A percentile compares a stretch with the other conserved stretches of the same genome.
phyloP scores from a whole-genome alignment of 2,888 invertebrate species.

The Drosophila neonasuta region DNA sequence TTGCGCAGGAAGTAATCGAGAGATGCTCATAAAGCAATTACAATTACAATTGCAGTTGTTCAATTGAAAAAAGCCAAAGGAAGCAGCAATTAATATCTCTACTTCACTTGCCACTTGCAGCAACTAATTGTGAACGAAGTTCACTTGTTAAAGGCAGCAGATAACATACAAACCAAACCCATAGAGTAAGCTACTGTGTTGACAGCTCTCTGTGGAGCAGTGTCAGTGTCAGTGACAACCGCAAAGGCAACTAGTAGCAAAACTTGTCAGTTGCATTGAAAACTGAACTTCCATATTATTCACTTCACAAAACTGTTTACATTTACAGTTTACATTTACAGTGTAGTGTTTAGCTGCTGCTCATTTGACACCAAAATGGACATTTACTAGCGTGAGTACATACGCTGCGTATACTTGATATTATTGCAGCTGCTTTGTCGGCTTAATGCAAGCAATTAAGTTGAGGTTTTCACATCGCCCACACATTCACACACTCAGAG shows the following conservation, averaged over 20 bases:
- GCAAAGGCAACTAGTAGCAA: slow-evolving; percentile 16
- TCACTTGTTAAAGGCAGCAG: too few species aligned
- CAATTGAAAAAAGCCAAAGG: slow-evolving; percentile 52
- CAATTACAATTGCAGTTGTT: slow-evolving; percentile 27
- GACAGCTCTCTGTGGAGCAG: slow-evolving; percentile 11
- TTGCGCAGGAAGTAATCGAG: slow-evolving; percentile 36
- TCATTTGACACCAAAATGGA: slow-evolving; percentile 2
- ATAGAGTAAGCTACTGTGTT: slow-evolving; percentile 10
- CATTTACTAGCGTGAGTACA: slow-evolving; percentile 2
- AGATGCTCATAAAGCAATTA: not conserved
- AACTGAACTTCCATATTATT: too few species aligned
- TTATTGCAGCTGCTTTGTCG: slow-evolving; percentile 68
- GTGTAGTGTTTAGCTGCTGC: not conserved
- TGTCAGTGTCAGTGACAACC: slow-evolving; percentile 20
- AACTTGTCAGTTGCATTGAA: slow-evolving; percentile 23
- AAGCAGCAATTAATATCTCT: slow-evolving; percentile 62
- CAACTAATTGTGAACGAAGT: slow-evolving; percentile 23
- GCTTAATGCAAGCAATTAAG: slow-evolving; percentile 67
- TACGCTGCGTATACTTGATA: slow-evolving; percentile 59
- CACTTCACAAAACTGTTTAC: too few species aligned
- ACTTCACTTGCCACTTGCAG: slow-evolving; percentile 42
- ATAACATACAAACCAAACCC: too few species aligned
- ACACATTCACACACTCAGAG: slow-evolving; percentile 23
- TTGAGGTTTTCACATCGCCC: slow-evolving; percentile 54
- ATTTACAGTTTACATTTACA: not conserved